These are phyloP conservation scores for Synchiropus splendidus DNA, from an alignment of 2,113 vertebrate genomes.

Conservation along the genomic window DNA sequence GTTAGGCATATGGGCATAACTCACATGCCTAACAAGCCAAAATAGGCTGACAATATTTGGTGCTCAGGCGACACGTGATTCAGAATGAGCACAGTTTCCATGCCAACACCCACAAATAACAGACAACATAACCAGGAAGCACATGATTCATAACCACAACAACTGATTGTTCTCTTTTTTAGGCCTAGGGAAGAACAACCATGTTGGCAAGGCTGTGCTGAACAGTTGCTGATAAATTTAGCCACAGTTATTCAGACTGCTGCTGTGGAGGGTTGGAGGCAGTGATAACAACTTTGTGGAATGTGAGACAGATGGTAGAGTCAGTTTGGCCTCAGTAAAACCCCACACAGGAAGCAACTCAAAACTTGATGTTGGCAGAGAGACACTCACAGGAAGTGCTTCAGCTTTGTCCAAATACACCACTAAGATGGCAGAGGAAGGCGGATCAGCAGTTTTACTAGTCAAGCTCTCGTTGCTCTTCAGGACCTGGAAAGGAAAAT, in stretches of 20 bases:
- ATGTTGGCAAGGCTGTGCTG: background rate
- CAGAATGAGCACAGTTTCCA: conserved; percentile 11
- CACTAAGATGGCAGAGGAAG: conserved; percentile 81
- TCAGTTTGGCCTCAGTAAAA: conserved; percentile 14
- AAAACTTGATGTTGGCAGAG: conserved; percentile 2
- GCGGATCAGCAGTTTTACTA: conserved; percentile 68
- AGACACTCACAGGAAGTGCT: conserved; percentile 74
- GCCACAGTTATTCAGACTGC: background rate
- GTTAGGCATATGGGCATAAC: conserved; percentile 5
- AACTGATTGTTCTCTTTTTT: background rate
- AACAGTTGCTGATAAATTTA: conserved; percentile 4
- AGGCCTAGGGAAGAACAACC: too few species aligned
- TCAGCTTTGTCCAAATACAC: conserved; percentile 86
- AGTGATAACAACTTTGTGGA: conserved; percentile 12
- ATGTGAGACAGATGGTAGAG: conserved; percentile 27
- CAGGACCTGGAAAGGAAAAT: conserved; percentile 59
- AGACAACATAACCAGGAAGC: conserved; percentile 22
- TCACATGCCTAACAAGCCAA: too few species aligned
- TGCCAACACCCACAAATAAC: conserved; percentile 26
- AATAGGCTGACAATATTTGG: too few species aligned
- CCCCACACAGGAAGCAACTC: conserved; percentile 42
- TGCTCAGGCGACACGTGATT: conserved; percentile 10
- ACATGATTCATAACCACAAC: conserved; percentile 8
- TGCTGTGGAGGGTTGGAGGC: conserved; percentile 1
- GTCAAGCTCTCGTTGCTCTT: conserved; percentile 66